Base-by-base conservation (phyloP, 2,797 vertebrate species). In the Masticophis lateralis region DNA sequence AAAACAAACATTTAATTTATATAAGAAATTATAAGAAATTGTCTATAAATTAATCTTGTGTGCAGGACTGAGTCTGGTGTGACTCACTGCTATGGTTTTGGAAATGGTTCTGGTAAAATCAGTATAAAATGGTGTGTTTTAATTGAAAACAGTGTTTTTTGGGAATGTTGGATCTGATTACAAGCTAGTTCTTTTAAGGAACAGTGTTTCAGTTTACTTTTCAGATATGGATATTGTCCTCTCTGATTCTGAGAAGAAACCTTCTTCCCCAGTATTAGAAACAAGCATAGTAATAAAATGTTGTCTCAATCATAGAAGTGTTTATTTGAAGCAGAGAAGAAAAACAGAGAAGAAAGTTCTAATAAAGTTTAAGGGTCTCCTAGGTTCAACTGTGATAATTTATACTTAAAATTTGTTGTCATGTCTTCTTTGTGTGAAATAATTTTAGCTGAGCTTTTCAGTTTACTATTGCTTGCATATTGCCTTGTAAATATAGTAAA, bases 31-130 rank as follows among this genome's bases (percentile, higher is more conserved):
- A 74, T 74, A 74, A 37, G 32, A 74, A 74, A 74, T 74, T 74
- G 66, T 32, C 63, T 14, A 66, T 66, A 66, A 0, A 93, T 93
- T 94, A 4, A 55, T 5, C 92, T 95, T 66, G 10, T 56, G 90
- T 92, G 91, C 66, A 93, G 55, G 94, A 91, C 61, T 93, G 55
- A 0, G 56, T 95, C 93, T 61, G 27, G 43, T 92, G 93, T 74
- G 32, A 74, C 9, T 47, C 74, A 37, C 55, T 95, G 10, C 10
- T 86, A 0, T 55, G 5, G 55, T 92, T 94, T 83, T 14, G 91
- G 37, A 87, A 88, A 2, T 93, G 60, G 66, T 25, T 28, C 66
- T 10, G 32, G 90, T 90, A 51, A 95, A 89, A 92, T 94, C 69
- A 93, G 6, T 32, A 20, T 91, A 9, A 0, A 47, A 0, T 20